Base-by-base conservation (phyloP, 2,113 vertebrate species). In the Pelodiscus sinensis region DNA sequence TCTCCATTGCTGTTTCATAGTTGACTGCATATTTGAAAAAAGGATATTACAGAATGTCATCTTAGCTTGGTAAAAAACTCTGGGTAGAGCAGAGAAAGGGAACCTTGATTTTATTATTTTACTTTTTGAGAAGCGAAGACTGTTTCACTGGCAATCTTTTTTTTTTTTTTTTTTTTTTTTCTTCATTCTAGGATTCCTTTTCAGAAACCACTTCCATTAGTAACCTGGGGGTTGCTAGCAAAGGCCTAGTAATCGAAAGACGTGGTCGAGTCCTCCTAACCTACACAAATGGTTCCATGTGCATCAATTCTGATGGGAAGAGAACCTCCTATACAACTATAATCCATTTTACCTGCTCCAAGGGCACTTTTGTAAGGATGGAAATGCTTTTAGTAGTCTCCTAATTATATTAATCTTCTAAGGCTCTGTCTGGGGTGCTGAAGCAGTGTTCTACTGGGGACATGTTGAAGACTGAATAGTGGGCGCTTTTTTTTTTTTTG, bases 271-370 rank as follows among this genome's bases (percentile, higher is more conserved):
- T 99, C 81, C 97, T 99, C 85, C 94, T 99, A 80, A 99, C 99
- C 85, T 99, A 99, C 38, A 97, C 96, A 2, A 98, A 98, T 27
- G 99, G 99, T 78, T 99, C 99, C 0, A 88, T 92, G 16, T 99
- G 99, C 52, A 87, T 85, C 62, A 93, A 96, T 90, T 97, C 98
- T 0, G 98, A 98, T 1, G 98, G 97, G 50, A 86, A 35, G 31
- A 96, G 31, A 54, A 98, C 97, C 29, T 93, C 96, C 3, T 99
- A 99, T 56, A 98, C 97, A 4, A 99, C 99, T 0, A 98, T 97
- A 71, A 98, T 99, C 95, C 99, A 99, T 96, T 98, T 99, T 9
- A 65, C 97, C 90, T 99, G 99, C 97, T 97, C 98, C 90, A 96
- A 86, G 38, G 98, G 98, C 12, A 93, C 96, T 77, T 65, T 96